These are phyloP conservation scores for Anas platyrhynchos DNA, from an alignment of 2,113 vertebrate species.

Conservation along the genomic window DNA sequence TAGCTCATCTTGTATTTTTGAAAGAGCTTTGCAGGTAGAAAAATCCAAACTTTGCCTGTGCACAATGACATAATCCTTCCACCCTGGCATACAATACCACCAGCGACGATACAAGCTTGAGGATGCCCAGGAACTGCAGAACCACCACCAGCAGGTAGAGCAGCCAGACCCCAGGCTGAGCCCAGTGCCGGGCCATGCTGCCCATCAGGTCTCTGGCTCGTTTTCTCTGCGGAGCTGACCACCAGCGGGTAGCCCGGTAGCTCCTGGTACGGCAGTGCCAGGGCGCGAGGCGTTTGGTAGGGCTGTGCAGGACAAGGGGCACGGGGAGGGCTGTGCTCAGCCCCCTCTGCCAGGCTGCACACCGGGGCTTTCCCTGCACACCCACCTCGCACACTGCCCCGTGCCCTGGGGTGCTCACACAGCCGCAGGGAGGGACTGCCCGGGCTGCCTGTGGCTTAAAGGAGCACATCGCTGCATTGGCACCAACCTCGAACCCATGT, in stretches of 20 bases:
- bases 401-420: too few relatives aligned
- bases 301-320: neutral
- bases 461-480: rapidly evolving
- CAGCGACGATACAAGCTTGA: neutral
- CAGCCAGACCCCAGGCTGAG: neutral
- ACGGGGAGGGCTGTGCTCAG: too few relatives aligned
- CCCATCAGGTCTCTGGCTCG: neutral
- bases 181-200: neutral
- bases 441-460: too few relatives aligned
- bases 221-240: neutral
- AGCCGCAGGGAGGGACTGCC: neutral
- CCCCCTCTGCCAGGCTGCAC: neutral
- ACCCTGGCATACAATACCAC: too few relatives aligned
- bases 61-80: neutral
- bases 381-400: neutral
- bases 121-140: neutral
- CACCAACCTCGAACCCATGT: neutral
- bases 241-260: neutral
- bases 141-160: neutral
- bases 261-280: neutral
- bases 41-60: neutral
- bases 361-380: neutral
- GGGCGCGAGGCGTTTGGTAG: rapidly evolving
- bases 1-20: neutral
- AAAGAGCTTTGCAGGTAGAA: neutral